Evolutionary conservation across 2,888 invertebrate species (phyloP).

Genomic region (Lithophane ornitopus): DNA sequence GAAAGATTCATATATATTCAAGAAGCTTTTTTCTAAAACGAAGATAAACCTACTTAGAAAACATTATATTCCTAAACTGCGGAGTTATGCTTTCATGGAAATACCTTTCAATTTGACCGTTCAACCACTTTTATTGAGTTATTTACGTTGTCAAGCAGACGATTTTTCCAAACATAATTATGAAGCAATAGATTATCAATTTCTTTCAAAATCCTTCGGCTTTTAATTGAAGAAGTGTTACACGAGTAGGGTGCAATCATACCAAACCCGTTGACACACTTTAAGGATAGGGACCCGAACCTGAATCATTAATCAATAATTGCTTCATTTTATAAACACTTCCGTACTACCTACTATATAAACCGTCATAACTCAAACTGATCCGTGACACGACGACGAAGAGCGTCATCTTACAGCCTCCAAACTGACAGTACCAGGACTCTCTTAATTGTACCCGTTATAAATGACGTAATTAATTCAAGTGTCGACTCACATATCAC

Average conservation of each 20-base stretch:
- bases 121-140: not conserved
- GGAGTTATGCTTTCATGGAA: not conserved
- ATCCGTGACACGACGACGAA: conserved; percentile 18
- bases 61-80: not conserved
- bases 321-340: not conserved
- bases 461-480: conserved; percentile 59
- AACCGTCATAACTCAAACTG: conserved; percentile 30
- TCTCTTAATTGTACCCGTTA: conserved; percentile 55
- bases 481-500: conserved; percentile 85
- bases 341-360: conserved; percentile 11
- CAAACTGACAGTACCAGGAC: conserved; percentile 36
- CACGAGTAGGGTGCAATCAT: not conserved
- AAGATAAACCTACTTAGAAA: not conserved
- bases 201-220: not conserved
- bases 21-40: not conserved
- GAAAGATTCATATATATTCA: not conserved
- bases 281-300: not conserved
- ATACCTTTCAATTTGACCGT: not conserved
- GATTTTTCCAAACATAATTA: not conserved
- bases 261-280: not conserved
- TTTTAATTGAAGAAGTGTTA: not conserved
- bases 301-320: not conserved
- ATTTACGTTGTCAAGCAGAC: not conserved
- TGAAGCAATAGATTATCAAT: not conserved
- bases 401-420: conserved; percentile 42